Evolutionary conservation across 1,140 invertebrate genomes (phyloP), one percentile per base, ranked within the genome.

Genomic region (Drepana arcuata): DNA sequence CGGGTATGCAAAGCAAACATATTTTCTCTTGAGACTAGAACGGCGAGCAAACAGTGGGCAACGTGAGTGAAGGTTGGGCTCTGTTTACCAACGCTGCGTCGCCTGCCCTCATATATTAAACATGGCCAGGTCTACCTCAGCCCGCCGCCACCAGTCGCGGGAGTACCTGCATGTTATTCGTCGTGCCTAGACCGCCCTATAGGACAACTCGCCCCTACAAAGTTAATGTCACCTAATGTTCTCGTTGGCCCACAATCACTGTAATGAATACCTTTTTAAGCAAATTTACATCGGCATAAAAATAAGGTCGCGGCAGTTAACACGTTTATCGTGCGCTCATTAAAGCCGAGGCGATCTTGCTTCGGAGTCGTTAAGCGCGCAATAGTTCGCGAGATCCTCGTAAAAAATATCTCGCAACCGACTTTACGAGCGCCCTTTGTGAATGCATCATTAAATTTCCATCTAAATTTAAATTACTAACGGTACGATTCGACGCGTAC

Each of bases 391-490:
- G 73, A 78, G 74, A 82, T 82, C 74, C 78, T 82, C 78, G 65
- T 82, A 82, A 82, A 82, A 82, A 82, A 82, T 82, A 82, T 82
- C 74, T 79, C 71, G 72, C 74, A 71, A 75, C 73, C 70, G 58
- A 82, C 69, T 82, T 82, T 82, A 82, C 69, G 78, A 82, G 74
- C 69, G 67, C 74, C 71, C 74, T 82, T 82, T 82, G 78, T 82
- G 71, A 66, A 75, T 72, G 78, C 74, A 75, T 82, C 78, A 82
- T 82, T 82, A 82, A 82, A 79, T 75, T 75, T 75, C 74, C 73
- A 79, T 82, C 78, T 82, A 82, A 82, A 82, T 82, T 82, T 79
- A 79, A 82, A 82, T 82, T 79, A 79, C 71, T 61, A 71, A 71
- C 69, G 64, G 70, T 61, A 60, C 62, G 68, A 75, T 69, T 58